A percentile compares a stretch with the other conserved stretches of the same genome.
These are phyloP conservation scores for Indicator indicator DNA, from an alignment of 2,113 vertebrate species.

Conservation along the genomic window DNA sequence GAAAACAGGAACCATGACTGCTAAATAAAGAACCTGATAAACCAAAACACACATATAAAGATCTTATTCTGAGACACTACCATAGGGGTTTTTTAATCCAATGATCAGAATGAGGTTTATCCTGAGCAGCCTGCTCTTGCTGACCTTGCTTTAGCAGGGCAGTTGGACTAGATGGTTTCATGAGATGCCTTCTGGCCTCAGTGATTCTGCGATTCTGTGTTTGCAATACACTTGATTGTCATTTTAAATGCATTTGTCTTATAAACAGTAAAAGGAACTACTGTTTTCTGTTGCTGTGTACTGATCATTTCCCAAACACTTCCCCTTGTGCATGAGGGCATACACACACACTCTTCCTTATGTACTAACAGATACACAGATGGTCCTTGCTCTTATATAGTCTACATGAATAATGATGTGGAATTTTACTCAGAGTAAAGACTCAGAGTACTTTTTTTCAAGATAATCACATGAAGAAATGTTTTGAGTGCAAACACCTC, in stretches of 20 bases:
- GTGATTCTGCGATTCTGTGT: neutral
- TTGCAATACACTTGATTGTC: neutral
- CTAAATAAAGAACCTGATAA: neutral
- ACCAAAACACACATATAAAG: neutral
- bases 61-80: neutral
- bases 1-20: neutral
- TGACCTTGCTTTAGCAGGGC: neutral
- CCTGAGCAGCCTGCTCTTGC: neutral
- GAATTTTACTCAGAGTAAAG: neutral
- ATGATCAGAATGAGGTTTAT: neutral
- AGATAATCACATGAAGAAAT: neutral
- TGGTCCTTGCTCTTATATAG: neutral
- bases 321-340: neutral
- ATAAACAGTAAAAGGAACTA: neutral
- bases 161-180: neutral
- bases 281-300: neutral
- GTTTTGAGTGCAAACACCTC: neutral
- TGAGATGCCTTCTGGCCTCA: neutral
- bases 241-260: neutral
- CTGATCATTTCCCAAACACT: neutral
- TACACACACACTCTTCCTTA: rapidly evolving
- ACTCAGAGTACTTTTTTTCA: neutral
- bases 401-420: neutral
- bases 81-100: neutral
- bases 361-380: neutral